Percentiles rank a stretch among this genome's conserved stretches.
These are phyloP conservation scores for Caenorhabditis virilis DNA, from an alignment of 2,888 invertebrate genomes.

Conservation along the genomic window DNA sequence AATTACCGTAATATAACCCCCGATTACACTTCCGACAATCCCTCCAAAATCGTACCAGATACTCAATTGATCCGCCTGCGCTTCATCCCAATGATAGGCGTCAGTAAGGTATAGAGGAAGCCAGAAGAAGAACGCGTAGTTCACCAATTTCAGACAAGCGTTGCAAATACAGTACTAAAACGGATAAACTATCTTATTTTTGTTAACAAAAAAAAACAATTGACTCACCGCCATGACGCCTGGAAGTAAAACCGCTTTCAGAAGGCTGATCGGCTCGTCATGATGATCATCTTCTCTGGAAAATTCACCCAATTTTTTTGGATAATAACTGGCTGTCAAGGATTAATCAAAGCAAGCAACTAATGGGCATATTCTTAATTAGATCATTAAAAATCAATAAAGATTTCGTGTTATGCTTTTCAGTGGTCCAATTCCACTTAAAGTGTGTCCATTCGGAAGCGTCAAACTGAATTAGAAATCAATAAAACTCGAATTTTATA, in stretches of 20 bases:
- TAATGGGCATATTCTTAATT: no score
- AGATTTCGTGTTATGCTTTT: no score
- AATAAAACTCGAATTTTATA: no score
- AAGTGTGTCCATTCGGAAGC: no score
- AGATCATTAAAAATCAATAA: no score
- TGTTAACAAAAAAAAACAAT: neutral
- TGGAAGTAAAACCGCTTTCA: slow-evolving; percentile 61
- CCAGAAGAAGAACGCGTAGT: slow-evolving; percentile 74
- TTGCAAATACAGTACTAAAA: slow-evolving; percentile 72
- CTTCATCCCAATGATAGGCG: slow-evolving; percentile 54
- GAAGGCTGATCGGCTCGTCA: slow-evolving; percentile 56
- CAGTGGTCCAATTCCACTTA: no score
- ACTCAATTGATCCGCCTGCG: slow-evolving; percentile 70
- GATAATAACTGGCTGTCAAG: no score
- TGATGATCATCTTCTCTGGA: slow-evolving; percentile 31
- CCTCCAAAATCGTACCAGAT: slow-evolving; percentile 73
- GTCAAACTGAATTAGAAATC: no score
- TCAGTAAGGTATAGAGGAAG: slow-evolving; percentile 71
- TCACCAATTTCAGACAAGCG: slow-evolving; percentile 72
- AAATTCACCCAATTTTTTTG: neutral
- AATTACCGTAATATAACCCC: slow-evolving; percentile 63
- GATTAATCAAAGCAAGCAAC: no score
- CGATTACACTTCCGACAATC: slow-evolving; percentile 69
- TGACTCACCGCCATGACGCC: slow-evolving; percentile 60
- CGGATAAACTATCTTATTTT: neutral